Evolutionary conservation across 1,140 invertebrate species (phyloP), one percentile per base, ranked within the genome.

Genomic region (Anastrepha obliqua): DNA sequence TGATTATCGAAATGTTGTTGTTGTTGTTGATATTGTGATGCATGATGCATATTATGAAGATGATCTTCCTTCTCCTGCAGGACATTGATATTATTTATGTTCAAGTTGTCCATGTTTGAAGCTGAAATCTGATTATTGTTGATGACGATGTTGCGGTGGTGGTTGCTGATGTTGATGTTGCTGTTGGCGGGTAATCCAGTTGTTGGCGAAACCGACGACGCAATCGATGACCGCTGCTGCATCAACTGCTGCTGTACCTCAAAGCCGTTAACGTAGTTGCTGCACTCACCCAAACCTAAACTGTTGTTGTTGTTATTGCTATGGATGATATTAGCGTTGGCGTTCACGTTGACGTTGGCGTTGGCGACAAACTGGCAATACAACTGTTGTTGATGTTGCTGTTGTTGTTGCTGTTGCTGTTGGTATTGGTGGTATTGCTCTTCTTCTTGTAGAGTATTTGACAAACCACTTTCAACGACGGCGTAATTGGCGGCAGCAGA

Each of bases 401-500:
- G 89, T 88, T 92, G 89, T 88, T 92, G 90, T 85, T 91, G 89
- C 74, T 90, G 88, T 86, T 91, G 90, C 70, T 90, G 88, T 88
- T 90, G 90, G 89, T 91, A 90, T 89, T 90, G 89, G 88, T 91
- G 90, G 74, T 90, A 88, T 88, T 91, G 89, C 90, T 91, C 90
- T 88, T 91, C 90, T 91, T 91, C 89, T 90, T 91, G 90, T 90
- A 91, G 91, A 91, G 91, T 89, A 90, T 90, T 90, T 89, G 90
- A 90, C 90, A 91, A 91, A 91, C 91, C 91, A 92, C 91, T 91
- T 90, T 92, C 92, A 91, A 91, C 91, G 91, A 91, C 88, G 92
- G 90, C 91, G 92, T 91, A 92, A 92, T 93, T 91, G 91, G 91
- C 92, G 90, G 92, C 91, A 92, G 92, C 92, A 93, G 92, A 93